These are phyloP conservation scores for Eidolon dupreanum DNA, from an alignment of 2,797 vertebrate species.

Conservation along the genomic window DNA sequence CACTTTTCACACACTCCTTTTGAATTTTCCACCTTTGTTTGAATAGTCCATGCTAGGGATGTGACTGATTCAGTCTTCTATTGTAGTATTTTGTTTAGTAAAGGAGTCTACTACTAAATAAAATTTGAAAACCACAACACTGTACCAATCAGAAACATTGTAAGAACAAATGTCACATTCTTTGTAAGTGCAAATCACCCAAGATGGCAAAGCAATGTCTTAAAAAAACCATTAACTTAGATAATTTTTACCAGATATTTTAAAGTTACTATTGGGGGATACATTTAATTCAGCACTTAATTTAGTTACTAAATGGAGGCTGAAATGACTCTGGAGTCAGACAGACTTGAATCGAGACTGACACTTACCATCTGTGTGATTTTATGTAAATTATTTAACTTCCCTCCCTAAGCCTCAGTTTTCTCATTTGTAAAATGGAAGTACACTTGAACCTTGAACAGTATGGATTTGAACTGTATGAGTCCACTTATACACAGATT, in stretches of 20 bases:
- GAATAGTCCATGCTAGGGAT: constrained; percentile 3
- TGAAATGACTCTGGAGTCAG: constrained; percentile 38
- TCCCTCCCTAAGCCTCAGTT: neutral
- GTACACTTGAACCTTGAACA: neutral
- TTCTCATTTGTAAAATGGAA: neutral
- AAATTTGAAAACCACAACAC: constrained; percentile 12
- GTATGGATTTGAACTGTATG: neutral
- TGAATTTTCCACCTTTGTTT: neutral
- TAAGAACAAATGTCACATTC: constrained; percentile 45
- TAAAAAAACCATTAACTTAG: constrained; percentile 12
- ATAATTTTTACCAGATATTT: constrained; percentile 19
- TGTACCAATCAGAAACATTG: constrained; percentile 6
- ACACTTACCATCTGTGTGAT: neutral
- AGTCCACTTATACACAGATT: neutral
- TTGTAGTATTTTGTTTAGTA: constrained; percentile 21
- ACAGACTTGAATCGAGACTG: neutral
- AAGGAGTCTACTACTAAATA: constrained; percentile 41
- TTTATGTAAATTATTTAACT: neutral
- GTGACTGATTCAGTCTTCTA: neutral
- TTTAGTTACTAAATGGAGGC: constrained; percentile 19
- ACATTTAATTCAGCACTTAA: constrained; percentile 21
- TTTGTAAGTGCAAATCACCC: constrained; percentile 25
- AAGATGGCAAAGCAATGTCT: neutral
- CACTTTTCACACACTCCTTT: neutral
- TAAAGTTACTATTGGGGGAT: constrained; percentile 31